Base-by-base conservation (phyloP, 2,113 vertebrate species). In the Fulmarus glacialis region DNA sequence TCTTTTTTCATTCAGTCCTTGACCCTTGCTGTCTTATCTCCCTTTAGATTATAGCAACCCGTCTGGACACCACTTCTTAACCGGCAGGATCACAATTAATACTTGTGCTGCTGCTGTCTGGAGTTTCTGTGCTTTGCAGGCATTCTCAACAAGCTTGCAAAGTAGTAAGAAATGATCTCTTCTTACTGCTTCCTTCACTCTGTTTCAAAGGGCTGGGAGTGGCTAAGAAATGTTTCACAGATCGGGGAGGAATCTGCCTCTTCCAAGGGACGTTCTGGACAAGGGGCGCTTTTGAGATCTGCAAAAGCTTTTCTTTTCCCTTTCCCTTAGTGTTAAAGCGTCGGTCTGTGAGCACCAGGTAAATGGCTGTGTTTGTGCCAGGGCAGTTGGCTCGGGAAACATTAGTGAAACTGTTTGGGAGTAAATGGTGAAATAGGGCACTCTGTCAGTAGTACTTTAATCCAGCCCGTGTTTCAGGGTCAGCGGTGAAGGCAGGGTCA, bases 11-110 rank as follows among this genome's bases (percentile, higher is more conserved):
- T 77, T 89, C 86, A 78, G 82, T 70, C 89, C 89, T 86, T 95
- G 93, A 86, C 89, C 91, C 87, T 92, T 66, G 26, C 80, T 93
- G 72, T 55, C 48, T 90, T 73, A 83, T 82, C 89, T 92, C 91
- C 83, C 75, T 22, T 58, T 62, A 75, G 91, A 43, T 93, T 53
- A 60, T 16, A 86, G 90, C 82, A 88, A 29, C 60, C 30, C 2
- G 8, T 66, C 87, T 87, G 94, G 68, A 67, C 20, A 11, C 58
- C 20, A 7, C 89, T 91, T 67, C 72, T 80, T 45, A 79, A 47
- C 64, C 60, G 56, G 77, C 77, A 75, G 78, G 62, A 68, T 87
- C 92, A 63, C 87, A 68, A 38, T 52, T 80, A 73, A 70, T 26
- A 0, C 91, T 84, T 24, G 85, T 88, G 82, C 60, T 0, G 8